Evolutionary conservation across 2,888 invertebrate genomes (phyloP).

Genomic region (Cantharis flavilabris): DNA sequence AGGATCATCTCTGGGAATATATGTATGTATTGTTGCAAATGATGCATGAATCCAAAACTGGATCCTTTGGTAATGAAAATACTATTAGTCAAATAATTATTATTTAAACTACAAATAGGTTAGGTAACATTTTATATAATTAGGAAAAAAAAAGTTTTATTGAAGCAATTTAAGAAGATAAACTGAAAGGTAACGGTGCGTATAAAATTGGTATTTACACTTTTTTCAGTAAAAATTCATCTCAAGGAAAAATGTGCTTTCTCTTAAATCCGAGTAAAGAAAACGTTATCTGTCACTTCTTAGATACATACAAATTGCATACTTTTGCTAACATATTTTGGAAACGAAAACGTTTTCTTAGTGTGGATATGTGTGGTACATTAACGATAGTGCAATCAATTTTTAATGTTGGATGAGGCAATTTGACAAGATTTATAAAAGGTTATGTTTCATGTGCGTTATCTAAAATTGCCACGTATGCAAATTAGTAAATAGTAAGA

Average conservation of each 20-base stretch:
- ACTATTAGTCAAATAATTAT: too few relatives aligned
- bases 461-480: conserved; percentile 12
- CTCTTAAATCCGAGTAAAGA: background rate
- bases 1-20: too few relatives aligned
- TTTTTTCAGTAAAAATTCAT: background rate
- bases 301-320: background rate
- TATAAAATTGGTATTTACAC: background rate
- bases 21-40: too few relatives aligned
- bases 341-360: background rate
- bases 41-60: too few relatives aligned
- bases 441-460: conserved; percentile 7
- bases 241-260: background rate
- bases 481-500: conserved; percentile 5
- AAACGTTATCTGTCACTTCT: background rate
- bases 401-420: background rate
- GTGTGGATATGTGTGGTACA: background rate
- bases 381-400: background rate
- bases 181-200: background rate
- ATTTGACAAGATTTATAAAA: background rate
- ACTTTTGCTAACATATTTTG: background rate
- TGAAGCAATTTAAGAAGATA: background rate
- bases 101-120: too few relatives aligned
- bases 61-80: too few relatives aligned
- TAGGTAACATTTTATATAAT: background rate
- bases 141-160: background rate